Conservation (phyloP, 2,888 invertebrate genomes). For the Tiliacea citrago region DNA sequence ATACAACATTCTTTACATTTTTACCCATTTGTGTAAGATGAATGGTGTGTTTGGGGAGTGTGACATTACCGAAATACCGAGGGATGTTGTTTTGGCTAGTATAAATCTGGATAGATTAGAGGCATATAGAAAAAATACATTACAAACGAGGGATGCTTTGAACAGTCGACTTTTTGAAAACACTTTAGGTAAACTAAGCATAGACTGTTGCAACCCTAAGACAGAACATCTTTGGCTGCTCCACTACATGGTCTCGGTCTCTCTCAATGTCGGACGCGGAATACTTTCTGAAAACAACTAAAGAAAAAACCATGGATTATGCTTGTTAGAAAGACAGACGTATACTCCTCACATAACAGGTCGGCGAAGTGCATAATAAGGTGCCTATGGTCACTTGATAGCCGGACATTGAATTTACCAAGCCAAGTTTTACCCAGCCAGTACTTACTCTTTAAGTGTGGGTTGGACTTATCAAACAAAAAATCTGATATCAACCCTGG, state of each 20-base stretch:
- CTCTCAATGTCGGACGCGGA: not conserved
- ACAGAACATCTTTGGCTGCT: not conserved
- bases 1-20: slow-evolving; percentile 76
- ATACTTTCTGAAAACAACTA: not conserved
- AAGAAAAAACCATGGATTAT: not conserved
- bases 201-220: not conserved
- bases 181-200: not conserved
- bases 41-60: slow-evolving; percentile 62
- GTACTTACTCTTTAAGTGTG: not conserved
- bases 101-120: slow-evolving; percentile 40
- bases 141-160: not conserved
- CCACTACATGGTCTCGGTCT: not conserved
- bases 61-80: slow-evolving; percentile 45
- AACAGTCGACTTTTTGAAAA: not conserved
- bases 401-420: not conserved
- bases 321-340: not conserved
- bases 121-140: not conserved
- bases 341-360: not conserved
- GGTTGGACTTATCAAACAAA: not conserved
- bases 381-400: not conserved
- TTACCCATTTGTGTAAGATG: slow-evolving; percentile 71
- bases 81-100: slow-evolving; percentile 47
- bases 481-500: not conserved
- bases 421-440: not conserved
- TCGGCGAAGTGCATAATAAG: not conserved